Percentiles rank a stretch among this genome's conserved stretches.
phyloP scores from a whole-genome alignment of 2,888 invertebrate species.

The Dryococelus australis region DNA sequence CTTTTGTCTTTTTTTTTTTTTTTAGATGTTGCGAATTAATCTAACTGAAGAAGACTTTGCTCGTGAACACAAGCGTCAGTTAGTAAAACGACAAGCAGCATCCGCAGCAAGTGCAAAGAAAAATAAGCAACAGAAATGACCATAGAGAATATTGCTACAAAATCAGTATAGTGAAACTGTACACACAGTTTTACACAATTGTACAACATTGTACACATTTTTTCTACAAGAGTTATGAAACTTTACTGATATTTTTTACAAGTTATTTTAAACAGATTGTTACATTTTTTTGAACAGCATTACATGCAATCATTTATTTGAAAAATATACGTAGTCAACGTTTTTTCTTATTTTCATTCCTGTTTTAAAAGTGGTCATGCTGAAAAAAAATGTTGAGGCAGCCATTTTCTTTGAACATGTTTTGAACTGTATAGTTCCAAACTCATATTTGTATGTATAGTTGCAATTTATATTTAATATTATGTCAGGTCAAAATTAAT shows the following conservation, averaged over 20 bases:
- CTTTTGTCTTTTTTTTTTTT: slow-evolving; percentile 22
- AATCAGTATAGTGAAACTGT: background rate
- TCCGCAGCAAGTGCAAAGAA: background rate
- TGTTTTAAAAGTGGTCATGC: background rate
- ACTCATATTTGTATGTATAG: no score
- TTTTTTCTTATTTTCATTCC: background rate
- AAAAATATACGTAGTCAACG: background rate
- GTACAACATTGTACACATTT: background rate
- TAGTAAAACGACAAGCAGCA: slow-evolving; percentile 63
- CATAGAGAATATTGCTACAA: background rate
- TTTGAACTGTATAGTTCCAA: no score
- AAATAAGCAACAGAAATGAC: slow-evolving; percentile 1
- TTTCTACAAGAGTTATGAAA: background rate
- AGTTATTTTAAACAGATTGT: background rate
- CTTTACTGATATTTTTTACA: background rate
- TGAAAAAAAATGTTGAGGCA: background rate
- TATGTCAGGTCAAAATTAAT: no score
- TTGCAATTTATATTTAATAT: no score
- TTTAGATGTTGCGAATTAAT: slow-evolving; percentile 75
- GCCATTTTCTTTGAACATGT: background rate
- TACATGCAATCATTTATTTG: background rate
- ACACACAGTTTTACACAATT: background rate
- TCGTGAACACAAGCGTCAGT: slow-evolving; percentile 86
- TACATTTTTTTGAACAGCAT: no score
- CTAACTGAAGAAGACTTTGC: slow-evolving; percentile 89